These are phyloP conservation scores for Dolichomitus sp. DNA, from an alignment of 2,888 invertebrate species.

Conservation along the genomic window DNA sequence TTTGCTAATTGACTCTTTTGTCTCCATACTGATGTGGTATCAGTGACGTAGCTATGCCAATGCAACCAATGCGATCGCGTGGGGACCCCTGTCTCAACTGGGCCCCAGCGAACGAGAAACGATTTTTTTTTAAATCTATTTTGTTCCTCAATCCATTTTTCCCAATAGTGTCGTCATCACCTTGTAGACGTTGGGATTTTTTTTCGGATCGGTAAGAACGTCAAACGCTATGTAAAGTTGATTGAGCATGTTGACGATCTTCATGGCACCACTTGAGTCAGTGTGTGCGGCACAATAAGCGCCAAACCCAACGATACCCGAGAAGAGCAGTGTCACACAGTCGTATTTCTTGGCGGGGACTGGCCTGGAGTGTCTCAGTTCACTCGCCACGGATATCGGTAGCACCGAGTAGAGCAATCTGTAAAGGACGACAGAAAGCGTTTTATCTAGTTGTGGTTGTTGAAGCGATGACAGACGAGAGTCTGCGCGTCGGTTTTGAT, in stretches of 20 bases:
- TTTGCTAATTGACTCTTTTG: too few relatives aligned
- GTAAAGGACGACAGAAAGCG: slow-evolving; percentile 65
- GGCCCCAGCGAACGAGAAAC: too few relatives aligned
- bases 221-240: slow-evolving; percentile 98
- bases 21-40: too few relatives aligned
- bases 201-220: slow-evolving; percentile 96
- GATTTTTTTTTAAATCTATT: too few relatives aligned
- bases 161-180: slow-evolving; percentile 86
- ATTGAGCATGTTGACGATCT: slow-evolving; percentile 97
- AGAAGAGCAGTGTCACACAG: slow-evolving; percentile 96
- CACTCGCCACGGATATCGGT: slow-evolving; percentile 98
- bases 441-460: slow-evolving; percentile 11
- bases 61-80: too few relatives aligned
- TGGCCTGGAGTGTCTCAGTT: slow-evolving; percentile 96
- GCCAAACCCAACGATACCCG: slow-evolving; percentile 97
- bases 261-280: slow-evolving; percentile 97
- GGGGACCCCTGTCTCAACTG: too few relatives aligned
- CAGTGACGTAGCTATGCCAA: too few relatives aligned
- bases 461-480: slow-evolving; percentile 20
- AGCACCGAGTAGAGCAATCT: slow-evolving; percentile 97
- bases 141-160: neutral
- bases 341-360: slow-evolving; percentile 96
- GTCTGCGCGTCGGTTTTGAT: slow-evolving; percentile 2
- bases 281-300: slow-evolving; percentile 96
- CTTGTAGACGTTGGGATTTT: slow-evolving; percentile 98